These are phyloP conservation scores for Cheumatopsyche charites DNA, from an alignment of 1,140 invertebrate species.

Conservation along the genomic window DNA sequence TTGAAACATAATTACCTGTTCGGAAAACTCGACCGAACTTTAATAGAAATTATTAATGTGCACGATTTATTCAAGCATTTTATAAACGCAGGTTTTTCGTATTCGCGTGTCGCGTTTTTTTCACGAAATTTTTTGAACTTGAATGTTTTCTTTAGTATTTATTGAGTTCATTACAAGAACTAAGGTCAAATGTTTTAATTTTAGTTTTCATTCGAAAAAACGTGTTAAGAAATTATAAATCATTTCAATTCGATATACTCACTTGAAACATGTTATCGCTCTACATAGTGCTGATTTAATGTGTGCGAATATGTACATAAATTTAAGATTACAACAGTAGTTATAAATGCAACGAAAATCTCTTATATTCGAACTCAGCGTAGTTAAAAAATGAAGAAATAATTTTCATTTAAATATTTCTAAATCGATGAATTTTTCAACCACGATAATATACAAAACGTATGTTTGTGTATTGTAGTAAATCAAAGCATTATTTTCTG, in stretches of 20 bases:
- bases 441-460: too few species aligned
- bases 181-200: background rate
- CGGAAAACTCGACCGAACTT: background rate
- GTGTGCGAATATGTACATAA: too few species aligned
- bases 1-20: conserved; percentile 4
- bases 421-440: too few species aligned
- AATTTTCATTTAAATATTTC: too few species aligned
- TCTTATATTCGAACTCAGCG: too few species aligned
- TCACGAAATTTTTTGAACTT: background rate
- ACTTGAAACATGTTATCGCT: too few species aligned
- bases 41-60: conserved; percentile 20
- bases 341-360: too few species aligned
- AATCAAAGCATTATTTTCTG: too few species aligned
- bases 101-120: background rate
- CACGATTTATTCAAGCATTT: conserved; percentile 7
- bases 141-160: conserved; percentile 5
- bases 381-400: too few species aligned
- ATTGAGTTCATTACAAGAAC: background rate
- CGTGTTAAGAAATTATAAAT: background rate
- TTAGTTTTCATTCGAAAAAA: background rate
- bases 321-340: too few species aligned
- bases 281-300: too few species aligned
- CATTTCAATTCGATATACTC: background rate
- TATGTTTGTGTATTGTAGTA: too few species aligned
- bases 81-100: background rate